A percentile compares a stretch with the other conserved stretches of the same genome.
Conservation (phyloP, 1,140 invertebrate genomes). For the Drosophila setifemur region DNA sequence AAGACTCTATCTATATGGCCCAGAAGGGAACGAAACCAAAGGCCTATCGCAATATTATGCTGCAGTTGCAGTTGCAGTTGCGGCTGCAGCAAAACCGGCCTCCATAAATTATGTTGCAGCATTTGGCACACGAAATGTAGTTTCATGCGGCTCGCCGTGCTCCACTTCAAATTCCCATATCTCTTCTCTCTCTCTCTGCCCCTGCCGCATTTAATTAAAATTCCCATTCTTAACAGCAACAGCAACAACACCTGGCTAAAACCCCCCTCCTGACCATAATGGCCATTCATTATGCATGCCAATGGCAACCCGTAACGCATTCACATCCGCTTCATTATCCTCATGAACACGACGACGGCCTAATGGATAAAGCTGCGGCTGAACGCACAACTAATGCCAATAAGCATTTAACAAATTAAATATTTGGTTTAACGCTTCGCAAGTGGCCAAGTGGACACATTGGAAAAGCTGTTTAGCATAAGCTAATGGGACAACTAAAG, state of each 20-base stretch:
- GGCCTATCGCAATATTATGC: conserved; percentile 10
- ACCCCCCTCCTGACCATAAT: conserved; percentile 34
- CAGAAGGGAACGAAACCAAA: background rate
- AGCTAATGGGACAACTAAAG: background rate
- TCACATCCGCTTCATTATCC: conserved; percentile 31
- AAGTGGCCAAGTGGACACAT: background rate
- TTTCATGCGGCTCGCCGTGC: conserved; percentile 5
- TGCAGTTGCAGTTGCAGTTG: conserved; percentile 21
- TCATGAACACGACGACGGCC: background rate
- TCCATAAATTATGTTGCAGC: conserved; percentile 57
- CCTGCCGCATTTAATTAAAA: conserved; percentile 33
- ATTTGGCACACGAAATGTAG: conserved; percentile 39
- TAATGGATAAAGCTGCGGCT: conserved; percentile 27
- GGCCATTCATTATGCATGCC: conserved; percentile 51
- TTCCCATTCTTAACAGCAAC: conserved; percentile 23
- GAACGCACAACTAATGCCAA: conserved; percentile 36
- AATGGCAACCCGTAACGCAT: conserved; percentile 2
- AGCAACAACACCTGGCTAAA: conserved; percentile 22
- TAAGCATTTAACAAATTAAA: conserved; percentile 52
- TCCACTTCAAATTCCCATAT: conserved; percentile 45
- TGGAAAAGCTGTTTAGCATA: background rate
- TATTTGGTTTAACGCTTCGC: conserved; percentile 12
- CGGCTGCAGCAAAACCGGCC: background rate
- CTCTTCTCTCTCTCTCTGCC: too few species aligned
- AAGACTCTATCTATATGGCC: conserved; percentile 13